phyloP scores from a whole-genome alignment of 2,113 vertebrate species.

The Hyla sarda region DNA sequence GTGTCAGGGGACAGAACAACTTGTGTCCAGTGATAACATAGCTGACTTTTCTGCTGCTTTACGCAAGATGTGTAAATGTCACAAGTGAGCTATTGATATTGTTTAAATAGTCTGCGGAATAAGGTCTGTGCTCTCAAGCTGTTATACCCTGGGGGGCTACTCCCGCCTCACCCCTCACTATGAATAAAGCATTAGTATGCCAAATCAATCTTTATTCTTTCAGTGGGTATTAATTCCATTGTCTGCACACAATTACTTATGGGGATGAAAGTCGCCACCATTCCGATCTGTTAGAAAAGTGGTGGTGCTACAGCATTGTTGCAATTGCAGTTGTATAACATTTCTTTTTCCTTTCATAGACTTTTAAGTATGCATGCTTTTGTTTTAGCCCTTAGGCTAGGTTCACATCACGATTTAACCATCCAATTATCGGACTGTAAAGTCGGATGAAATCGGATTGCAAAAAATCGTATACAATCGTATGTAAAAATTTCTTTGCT shows the following conservation, averaged over 20 bases:
- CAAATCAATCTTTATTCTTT: slow-evolving; percentile 48
- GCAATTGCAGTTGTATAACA: neutral
- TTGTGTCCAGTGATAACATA: slow-evolving; percentile 43
- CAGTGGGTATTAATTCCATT: slow-evolving; percentile 15
- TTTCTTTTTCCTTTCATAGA: neutral
- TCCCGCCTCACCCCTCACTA: slow-evolving; percentile 42
- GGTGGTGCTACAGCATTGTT: neutral
- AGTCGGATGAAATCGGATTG: no score
- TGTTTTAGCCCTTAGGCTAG: no score
- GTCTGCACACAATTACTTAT: neutral
- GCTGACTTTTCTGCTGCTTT: slow-evolving; percentile 60
- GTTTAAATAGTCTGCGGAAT: slow-evolving; percentile 58
- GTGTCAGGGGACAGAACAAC: slow-evolving; percentile 16
- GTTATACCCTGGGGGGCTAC: slow-evolving; percentile 35
- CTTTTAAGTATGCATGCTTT: no score
- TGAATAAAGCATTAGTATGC: slow-evolving; percentile 62
- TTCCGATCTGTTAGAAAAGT: neutral
- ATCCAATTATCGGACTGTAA: no score
- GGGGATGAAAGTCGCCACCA: neutral
- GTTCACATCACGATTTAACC: no score
- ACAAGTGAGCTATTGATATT: slow-evolving; percentile 59
- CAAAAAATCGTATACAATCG: no score
- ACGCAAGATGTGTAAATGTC: slow-evolving; percentile 59
- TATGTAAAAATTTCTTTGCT: no score
- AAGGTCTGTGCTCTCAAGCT: slow-evolving; percentile 55